Evolutionary conservation across 2,888 invertebrate species (phyloP), one percentile per base, ranked within the genome.

Genomic region (Melieria crassipennis): DNA sequence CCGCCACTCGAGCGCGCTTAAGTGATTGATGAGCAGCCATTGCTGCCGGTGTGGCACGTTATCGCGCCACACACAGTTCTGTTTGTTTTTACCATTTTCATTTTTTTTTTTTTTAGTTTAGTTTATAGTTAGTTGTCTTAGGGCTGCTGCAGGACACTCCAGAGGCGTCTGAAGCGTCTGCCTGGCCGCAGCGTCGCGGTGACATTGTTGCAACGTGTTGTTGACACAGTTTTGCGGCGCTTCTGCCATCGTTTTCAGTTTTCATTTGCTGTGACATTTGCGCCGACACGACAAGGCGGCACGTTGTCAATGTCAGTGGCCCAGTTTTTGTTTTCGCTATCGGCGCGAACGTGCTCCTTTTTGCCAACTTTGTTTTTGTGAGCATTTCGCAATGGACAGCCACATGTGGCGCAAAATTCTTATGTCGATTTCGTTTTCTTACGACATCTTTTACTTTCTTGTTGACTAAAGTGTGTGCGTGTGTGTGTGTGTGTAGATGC

Each of bases 11-110:
- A 58, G 42, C 43, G 46, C 7, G 63, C 52, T 58, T 48, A 72
- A 72, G 71, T 72, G 71, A 72, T 72, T 72, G 71, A 72, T 72
- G 71, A 72, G 56, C 64, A 72, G 30, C 56, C n/a, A n/a, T 16
- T 11, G 13, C 42, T 13, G 13, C 45, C 48, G 46, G 4, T 46
- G 46, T 4, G 61, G 11, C 61, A 61, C 30, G 3, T 30, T 30
- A 30, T 30, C 30, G 30, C 30, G 30, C 30, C 30, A 30, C 30
- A 30, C 30, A 30, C 30, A 30, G 30, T 30, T 30, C 30, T 30
- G 30, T 30, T 30, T 30, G 30, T 30, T 30, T 30, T 63, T 61
- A 11, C 2, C n/a, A 50, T 50, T 61, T 61, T 42, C 42, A 43
- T 30, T 16, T 47, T 48, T 62, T 43, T 62, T 4, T 62, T 4